A percentile compares a stretch with the other conserved stretches of the same genome.
Evolutionary conservation across 2,888 invertebrate genomes (phyloP).

Genomic region (Belgica antarctica): DNA sequence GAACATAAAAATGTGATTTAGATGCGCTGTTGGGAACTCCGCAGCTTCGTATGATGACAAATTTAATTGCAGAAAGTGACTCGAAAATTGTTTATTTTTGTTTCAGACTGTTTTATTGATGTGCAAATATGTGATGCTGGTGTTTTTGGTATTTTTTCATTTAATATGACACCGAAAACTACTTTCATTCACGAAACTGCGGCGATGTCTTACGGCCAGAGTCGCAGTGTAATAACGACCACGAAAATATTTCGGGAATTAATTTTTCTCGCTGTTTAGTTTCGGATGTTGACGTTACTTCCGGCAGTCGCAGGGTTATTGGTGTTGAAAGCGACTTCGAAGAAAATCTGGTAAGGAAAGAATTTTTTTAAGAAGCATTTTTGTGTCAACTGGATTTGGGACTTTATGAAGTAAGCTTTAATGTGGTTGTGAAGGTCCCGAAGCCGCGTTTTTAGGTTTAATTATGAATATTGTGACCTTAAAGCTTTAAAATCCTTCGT

Average conservation of each 20-base stretch:
- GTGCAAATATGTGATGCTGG: constrained; percentile 12
- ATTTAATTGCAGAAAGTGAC: constrained; percentile 39
- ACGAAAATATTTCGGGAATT: constrained; percentile 13
- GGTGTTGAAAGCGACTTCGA: too few relatives aligned
- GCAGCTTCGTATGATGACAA: constrained; percentile 17
- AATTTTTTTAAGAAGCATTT: too few relatives aligned
- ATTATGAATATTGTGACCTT: too few relatives aligned
- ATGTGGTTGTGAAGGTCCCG: too few relatives aligned
- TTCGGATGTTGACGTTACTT: not conserved
- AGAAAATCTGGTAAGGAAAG: too few relatives aligned
- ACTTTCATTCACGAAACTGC: too few relatives aligned
- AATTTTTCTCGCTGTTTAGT: not conserved
- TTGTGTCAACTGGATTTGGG: too few relatives aligned
- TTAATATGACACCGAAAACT: too few relatives aligned
- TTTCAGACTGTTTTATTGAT: constrained; percentile 40
- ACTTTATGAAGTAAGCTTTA: too few relatives aligned
- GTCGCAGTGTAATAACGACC: constrained; percentile 8
- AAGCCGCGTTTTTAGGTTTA: too few relatives aligned
- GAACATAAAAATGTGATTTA: constrained; percentile 37
- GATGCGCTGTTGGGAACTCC: not conserved
- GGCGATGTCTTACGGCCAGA: not conserved
- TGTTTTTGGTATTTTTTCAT: not conserved
- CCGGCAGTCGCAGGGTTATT: too few relatives aligned
- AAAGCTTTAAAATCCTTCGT: too few relatives aligned
- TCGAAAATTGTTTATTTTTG: constrained; percentile 41